Base-by-base conservation (phyloP, 2,888 invertebrate genomes). In the Polyommatus iphigenia region DNA sequence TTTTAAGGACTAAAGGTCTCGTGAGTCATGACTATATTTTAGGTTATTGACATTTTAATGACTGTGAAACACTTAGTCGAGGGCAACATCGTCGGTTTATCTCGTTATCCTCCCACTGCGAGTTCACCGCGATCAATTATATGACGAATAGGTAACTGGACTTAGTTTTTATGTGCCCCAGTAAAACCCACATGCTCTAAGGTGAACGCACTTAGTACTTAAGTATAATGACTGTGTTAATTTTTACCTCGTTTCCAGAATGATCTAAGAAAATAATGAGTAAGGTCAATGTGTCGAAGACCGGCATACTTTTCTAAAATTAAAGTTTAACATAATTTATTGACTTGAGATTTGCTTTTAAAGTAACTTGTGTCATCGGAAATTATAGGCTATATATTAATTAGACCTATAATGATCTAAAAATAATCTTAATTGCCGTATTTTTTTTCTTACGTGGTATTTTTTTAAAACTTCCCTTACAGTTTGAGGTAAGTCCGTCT, bases 131-230 rank as follows among this genome's bases (percentile, higher is more conserved):
- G 67, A 32, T 67, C 29, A 15, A 29, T 67, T 67, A 67, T 72
- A 72, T 72, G 72, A 72, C 72, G 41, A 72, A 72, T 72, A 72
- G 36, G 36, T 72, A 72, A 72, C 72, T 72, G 72, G 36, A 72
- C 72, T 72, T 72, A 8, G n/a, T 72, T 72, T 72, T 72, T 72
- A n/a, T 72, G 72, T 36, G 72, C 20, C 8, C 41, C 36, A 36
- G 41, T 8, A 20, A 72, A 72, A n/a, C 72, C 72, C 72, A 72
- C 72, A 72, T 41, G 72, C 41, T 41, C 18, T 10, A 3, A n/a
- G 41, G 20, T 24, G 41, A 20, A 41, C 3, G 36, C 36, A 41
- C 36, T 36, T 36, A 18, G 18, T 18, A 36, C 41, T 20, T 71
- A 62, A 20, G 4, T 62, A 15, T 32, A 29, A 32, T 67, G 67